Evolutionary conservation across 1,140 invertebrate species (phyloP).

Genomic region (Bombus balteatus): DNA sequence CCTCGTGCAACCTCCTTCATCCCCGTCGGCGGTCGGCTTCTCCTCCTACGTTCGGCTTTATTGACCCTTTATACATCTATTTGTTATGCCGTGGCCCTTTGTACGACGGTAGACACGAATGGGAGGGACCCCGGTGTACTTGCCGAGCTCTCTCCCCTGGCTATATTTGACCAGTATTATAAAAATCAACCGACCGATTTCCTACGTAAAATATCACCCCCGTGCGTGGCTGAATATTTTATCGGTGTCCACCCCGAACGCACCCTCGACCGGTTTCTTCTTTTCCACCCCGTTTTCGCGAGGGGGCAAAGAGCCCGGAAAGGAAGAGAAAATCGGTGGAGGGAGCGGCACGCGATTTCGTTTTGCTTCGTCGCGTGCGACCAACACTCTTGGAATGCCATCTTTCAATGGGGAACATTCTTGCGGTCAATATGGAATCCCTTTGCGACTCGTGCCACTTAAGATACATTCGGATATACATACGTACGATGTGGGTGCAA

Average conservation of each 20-base stretch:
- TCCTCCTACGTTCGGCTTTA: constrained; percentile 78
- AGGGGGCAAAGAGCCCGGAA: constrained; percentile 6
- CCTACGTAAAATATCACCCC: constrained; percentile 82
- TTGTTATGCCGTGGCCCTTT: constrained; percentile 82
- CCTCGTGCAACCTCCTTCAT: constrained; percentile 52
- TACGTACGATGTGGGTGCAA: too few species aligned
- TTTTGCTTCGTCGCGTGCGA: constrained; percentile 47
- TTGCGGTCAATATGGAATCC: constrained; percentile 21
- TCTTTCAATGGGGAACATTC: background rate
- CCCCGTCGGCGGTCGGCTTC: constrained; percentile 62
- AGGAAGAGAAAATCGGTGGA: constrained; percentile 39
- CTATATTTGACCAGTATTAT: constrained; percentile 84
- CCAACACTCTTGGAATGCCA: constrained; percentile 17
- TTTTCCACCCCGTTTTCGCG: constrained; percentile 20
- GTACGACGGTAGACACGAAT: constrained; percentile 75
- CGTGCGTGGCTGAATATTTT: constrained; percentile 82
- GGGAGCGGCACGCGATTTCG: constrained; percentile 29
- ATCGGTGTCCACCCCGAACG: constrained; percentile 78
- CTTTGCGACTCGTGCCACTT: background rate
- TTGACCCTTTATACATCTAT: constrained; percentile 84
- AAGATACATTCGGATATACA: too few species aligned
- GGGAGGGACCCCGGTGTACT: constrained; percentile 72
- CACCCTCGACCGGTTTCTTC: constrained; percentile 51
- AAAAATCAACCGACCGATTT: constrained; percentile 84
- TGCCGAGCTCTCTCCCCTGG: constrained; percentile 73